Conservation (phyloP, 2,113 vertebrate genomes). For the Synchiropus splendidus region DNA sequence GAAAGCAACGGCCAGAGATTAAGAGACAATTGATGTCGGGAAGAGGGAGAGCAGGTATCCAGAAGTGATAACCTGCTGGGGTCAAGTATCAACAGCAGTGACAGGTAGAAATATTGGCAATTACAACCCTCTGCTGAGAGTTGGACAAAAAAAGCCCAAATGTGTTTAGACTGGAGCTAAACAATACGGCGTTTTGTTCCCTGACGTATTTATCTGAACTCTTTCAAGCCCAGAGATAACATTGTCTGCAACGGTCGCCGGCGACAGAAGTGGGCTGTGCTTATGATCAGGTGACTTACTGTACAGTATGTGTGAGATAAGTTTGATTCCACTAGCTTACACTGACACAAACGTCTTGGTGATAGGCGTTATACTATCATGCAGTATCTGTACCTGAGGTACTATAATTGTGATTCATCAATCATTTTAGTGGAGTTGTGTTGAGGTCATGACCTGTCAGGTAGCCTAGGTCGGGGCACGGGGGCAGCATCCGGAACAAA, state of each 20-base stretch:
- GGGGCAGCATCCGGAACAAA: no score
- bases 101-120: conserved; percentile 55
- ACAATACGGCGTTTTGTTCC: conserved; percentile 43
- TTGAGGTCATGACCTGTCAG: no score
- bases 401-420: no score
- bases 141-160: conserved; percentile 66
- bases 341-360: no score
- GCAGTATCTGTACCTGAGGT: no score
- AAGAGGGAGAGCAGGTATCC: conserved; percentile 77
- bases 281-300: no score
- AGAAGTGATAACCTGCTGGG: conserved; percentile 81
- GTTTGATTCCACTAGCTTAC: no score
- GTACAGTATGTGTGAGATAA: no score
- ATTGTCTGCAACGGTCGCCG: conserved; percentile 28
- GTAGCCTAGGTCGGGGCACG: no score
- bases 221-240: conserved; percentile 29
- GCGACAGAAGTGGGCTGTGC: no score
- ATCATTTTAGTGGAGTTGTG: no score
- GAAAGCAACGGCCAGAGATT: conserved; percentile 75
- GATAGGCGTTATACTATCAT: no score
- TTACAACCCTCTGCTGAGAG: conserved; percentile 58
- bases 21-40: conserved; percentile 80
- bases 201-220: conserved; percentile 28
- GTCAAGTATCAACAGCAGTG: conserved; percentile 69
- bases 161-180: conserved; percentile 63